Evolutionary conservation across 2,113 vertebrate species (phyloP), one percentile per base, ranked within the genome.

Genomic region (Elaphurus davidianus): DNA sequence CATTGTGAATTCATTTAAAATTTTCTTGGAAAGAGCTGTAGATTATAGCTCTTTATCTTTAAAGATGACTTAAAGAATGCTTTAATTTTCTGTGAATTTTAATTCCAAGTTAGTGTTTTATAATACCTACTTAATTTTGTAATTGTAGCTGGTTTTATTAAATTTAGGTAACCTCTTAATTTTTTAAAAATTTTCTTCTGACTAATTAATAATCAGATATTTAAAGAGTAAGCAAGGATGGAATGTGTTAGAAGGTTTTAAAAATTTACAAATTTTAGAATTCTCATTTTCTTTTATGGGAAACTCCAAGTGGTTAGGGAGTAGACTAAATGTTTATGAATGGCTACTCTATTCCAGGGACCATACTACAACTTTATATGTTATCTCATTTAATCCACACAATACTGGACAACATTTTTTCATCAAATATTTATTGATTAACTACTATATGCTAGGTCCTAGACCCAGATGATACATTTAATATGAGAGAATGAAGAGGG

Each of bases 81-180:
- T 84, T 94, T 78, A 81, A 76, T 67, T 93, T 97, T 96, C 19
- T 82, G 7, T 71, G 9, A 76, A 90, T 92, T 92, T 87, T 84
- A 95, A 93, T 94, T 94, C 43, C n/a, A 30, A 82, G 13, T 79
- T 97, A 67, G 8, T 97, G 54, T 83, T 81, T 86, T 71, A 33
- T 79, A 84, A 78, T 96, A 85, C 6, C 28, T 47, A 59, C 27
- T 88, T 36, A n/a, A 55, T 84, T 81, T 91, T 95, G 0, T 85
- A 50, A 64, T 78, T 97, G 21, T 74, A 54, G 83, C 13, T 82
- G 33, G 50, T 82, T 82, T 82, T 50, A 54, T 54, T 82, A 47
- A 95, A 47, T 57, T 60, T 90, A 71, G 12, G 25, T 67, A 87
- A 81, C 6, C 30, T 87, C 8, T 83, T 82, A 16, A 5, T 52